Evolutionary conservation across 2,113 vertebrate genomes (phyloP).

Genomic region (Litocranius walleri): DNA sequence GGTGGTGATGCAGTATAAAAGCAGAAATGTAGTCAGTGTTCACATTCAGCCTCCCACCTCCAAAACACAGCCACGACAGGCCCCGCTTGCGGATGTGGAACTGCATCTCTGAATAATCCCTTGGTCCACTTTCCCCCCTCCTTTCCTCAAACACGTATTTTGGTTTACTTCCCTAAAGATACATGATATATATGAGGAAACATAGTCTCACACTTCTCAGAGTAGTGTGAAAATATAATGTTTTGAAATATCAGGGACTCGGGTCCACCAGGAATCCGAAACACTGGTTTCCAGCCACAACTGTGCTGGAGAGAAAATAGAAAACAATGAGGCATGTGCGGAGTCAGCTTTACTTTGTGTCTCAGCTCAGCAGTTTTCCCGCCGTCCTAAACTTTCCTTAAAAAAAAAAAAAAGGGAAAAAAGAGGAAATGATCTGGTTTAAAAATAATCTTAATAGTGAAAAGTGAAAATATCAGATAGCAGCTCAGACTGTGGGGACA

Average conservation of each 20-base stretch:
- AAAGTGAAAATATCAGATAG: constrained; percentile 25
- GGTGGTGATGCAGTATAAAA: neutral
- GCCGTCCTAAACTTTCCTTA: constrained; percentile 12
- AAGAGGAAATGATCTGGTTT: constrained; percentile 34
- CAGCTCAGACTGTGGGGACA: neutral
- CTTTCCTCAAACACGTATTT: constrained; percentile 24
- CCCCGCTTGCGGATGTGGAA: constrained; percentile 45
- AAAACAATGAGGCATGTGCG: constrained; percentile 61
- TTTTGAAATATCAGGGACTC: neutral
- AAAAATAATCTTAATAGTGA: neutral
- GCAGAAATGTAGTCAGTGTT: neutral
- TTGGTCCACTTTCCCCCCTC: neutral
- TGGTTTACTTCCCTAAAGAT: constrained; percentile 35
- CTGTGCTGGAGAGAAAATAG: constrained; percentile 43
- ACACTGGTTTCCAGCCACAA: constrained; percentile 55
- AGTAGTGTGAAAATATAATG: neutral
- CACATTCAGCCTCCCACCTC: constrained; percentile 31
- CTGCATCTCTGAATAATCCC: constrained; percentile 39
- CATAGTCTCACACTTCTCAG: constrained; percentile 23
- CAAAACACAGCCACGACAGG: neutral
- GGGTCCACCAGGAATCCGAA: constrained; percentile 16
- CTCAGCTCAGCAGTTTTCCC: constrained; percentile 52
- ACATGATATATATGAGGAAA: constrained; percentile 3
- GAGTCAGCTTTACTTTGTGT: constrained; percentile 59
- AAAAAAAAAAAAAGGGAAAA: neutral